Evolutionary conservation across 2,113 vertebrate genomes (phyloP).

Genomic region (Ailurus styani): DNA sequence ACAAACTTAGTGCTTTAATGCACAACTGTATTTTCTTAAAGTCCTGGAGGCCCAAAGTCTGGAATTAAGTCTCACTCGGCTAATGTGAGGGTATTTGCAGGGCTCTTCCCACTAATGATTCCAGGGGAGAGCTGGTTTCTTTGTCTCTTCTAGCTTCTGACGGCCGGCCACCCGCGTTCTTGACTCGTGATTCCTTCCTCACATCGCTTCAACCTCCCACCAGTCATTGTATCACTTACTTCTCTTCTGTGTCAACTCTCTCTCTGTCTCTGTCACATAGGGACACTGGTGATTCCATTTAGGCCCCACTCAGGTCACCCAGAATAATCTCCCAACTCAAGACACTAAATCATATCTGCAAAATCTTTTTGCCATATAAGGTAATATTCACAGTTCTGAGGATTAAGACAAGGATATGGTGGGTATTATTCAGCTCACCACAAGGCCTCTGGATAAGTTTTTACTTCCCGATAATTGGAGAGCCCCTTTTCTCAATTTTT

Average conservation of each 20-base stretch:
- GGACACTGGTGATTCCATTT: neutral
- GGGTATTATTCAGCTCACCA: neutral
- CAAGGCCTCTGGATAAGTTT: neutral
- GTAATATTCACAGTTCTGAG: neutral
- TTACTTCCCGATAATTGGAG: neutral
- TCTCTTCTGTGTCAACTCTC: neutral
- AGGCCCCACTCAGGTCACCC: neutral
- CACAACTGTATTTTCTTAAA: neutral
- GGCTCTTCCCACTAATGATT: neutral
- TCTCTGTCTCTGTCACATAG: neutral
- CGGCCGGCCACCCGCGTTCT: neutral
- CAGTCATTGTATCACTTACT: neutral
- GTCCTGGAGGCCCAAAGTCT: neutral
- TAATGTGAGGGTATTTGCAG: neutral
- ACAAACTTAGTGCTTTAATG: neutral
- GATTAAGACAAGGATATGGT: neutral
- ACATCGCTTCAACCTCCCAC: neutral
- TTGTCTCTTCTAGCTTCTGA: neutral
- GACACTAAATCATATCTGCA: neutral
- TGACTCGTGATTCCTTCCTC: neutral
- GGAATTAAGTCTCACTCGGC: neutral
- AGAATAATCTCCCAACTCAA: neutral
- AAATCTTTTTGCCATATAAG: neutral
- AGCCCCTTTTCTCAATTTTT: neutral
- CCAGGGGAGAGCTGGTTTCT: neutral